Percentiles rank a stretch among this genome's conserved stretches.
Conservation (phyloP, 2,888 invertebrate genomes). For the Cephalotes varians region DNA sequence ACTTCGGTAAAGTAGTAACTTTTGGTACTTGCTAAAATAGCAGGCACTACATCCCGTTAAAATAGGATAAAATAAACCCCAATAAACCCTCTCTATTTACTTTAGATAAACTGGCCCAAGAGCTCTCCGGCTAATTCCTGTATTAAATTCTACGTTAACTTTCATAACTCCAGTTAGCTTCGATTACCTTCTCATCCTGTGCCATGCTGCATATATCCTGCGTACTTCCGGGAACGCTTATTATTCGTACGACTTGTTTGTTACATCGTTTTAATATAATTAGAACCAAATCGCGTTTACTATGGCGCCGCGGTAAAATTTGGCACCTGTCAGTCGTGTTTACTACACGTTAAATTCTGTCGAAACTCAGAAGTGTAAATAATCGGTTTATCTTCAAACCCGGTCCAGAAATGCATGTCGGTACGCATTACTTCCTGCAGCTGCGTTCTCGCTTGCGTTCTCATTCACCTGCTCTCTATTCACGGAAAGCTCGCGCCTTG, state of each 20-base stretch:
- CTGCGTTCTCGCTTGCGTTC: background rate
- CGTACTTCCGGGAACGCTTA: background rate
- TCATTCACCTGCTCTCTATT: conserved; percentile 25
- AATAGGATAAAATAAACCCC: background rate
- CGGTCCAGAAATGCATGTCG: background rate
- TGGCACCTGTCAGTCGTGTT: background rate
- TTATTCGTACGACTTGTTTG: conserved; percentile 14
- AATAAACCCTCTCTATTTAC: background rate
- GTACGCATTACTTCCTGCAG: conserved; percentile 12
- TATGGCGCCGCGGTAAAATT: background rate
- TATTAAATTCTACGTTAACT: background rate
- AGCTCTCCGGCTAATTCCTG: background rate
- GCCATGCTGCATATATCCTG: background rate
- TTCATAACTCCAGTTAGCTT: background rate
- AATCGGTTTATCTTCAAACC: conserved; percentile 16
- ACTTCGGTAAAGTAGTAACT: background rate
- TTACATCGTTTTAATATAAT: background rate
- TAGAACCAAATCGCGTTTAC: background rate
- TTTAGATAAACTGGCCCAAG: background rate
- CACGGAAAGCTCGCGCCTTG: background rate
- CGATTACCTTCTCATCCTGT: too few species aligned
- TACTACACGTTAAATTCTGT: background rate
- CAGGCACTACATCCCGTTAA: background rate
- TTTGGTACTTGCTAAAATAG: background rate
- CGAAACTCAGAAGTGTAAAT: background rate